These are phyloP conservation scores for Formicarius rufipectus DNA, from an alignment of 2,113 vertebrate genomes.

Conservation along the genomic window DNA sequence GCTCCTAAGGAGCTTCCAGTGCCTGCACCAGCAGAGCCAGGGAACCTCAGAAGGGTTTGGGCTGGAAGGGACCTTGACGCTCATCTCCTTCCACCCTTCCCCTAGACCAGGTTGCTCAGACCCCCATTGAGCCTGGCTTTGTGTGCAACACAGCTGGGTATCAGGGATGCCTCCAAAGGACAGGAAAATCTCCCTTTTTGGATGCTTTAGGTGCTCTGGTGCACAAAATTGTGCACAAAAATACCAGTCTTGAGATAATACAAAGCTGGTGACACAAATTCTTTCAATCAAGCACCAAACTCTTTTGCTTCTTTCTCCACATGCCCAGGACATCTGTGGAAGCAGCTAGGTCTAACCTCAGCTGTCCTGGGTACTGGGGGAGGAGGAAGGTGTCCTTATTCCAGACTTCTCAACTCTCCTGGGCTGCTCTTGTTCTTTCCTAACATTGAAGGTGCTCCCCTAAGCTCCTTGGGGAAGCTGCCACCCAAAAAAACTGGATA, in stretches of 20 bases:
- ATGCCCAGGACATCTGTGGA: not conserved
- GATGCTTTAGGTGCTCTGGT: not conserved
- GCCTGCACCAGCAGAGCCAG: not conserved
- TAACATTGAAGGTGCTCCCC: not conserved
- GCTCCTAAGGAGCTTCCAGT: not conserved
- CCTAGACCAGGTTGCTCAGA: not conserved
- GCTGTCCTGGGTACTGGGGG: rapidly evolving
- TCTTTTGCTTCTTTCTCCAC: not conserved
- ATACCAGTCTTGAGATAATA: rapidly evolving
- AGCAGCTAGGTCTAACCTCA: not conserved
- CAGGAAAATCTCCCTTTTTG: not conserved
- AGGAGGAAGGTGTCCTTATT: not conserved
- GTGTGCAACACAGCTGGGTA: rapidly evolving
- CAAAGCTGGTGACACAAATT: not conserved
- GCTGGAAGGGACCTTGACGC: not conserved
- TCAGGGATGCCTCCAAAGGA: not conserved
- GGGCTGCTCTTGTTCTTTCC: not conserved
- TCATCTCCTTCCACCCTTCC: not conserved
- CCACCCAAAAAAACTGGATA: not conserved
- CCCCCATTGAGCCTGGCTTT: not conserved
- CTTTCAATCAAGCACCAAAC: not conserved
- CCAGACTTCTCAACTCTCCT: not conserved
- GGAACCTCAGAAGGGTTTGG: not conserved
- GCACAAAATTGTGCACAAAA: not conserved
- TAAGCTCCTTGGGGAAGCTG: not conserved